Percentiles rank a stretch among this genome's conserved stretches.
These are phyloP conservation scores for Drosophila bocqueti DNA, from an alignment of 1,140 invertebrate genomes.

Conservation along the genomic window DNA sequence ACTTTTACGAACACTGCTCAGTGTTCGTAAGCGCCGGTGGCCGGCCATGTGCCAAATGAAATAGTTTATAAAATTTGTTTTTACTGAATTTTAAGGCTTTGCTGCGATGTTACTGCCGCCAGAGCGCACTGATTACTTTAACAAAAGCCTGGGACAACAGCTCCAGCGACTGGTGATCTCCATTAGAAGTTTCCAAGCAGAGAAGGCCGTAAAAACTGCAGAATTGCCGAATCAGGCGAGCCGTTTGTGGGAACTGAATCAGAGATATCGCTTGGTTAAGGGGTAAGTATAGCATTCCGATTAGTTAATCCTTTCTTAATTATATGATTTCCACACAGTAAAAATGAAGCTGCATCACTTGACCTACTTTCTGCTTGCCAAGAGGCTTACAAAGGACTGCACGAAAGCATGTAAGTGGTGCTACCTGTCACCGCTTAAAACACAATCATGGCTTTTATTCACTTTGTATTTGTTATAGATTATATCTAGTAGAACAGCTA, in stretches of 20 bases:
- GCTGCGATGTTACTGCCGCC: slow-evolving; percentile 31
- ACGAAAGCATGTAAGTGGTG: slow-evolving; percentile 11
- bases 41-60: slow-evolving; percentile 9
- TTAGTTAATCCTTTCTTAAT: neutral
- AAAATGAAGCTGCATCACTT: slow-evolving; percentile 21
- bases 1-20: neutral
- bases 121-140: slow-evolving; percentile 37
- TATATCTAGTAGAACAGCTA: neutral
- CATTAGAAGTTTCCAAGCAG: slow-evolving; percentile 25
- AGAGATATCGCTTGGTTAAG: slow-evolving; percentile 38
- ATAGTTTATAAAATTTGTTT: neutral
- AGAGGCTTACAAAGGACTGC: neutral
- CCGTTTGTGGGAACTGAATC: slow-evolving; percentile 55
- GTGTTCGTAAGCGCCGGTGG: neutral
- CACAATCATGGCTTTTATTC: neutral
- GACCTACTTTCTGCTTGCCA: slow-evolving; percentile 34
- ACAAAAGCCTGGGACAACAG: slow-evolving; percentile 7
- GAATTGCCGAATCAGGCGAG: slow-evolving; percentile 15
- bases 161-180: slow-evolving; percentile 24
- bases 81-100: neutral
- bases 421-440: neutral
- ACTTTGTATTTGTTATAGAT: neutral
- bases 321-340: slow-evolving; percentile 6
- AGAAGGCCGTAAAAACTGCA: neutral
- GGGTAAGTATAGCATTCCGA: slow-evolving; percentile 27